Percentiles rank a stretch among this genome's conserved stretches.
These are phyloP conservation scores for Steinernema carpocapsae DNA, from an alignment of 2,888 invertebrate genomes.

Conservation along the genomic window DNA sequence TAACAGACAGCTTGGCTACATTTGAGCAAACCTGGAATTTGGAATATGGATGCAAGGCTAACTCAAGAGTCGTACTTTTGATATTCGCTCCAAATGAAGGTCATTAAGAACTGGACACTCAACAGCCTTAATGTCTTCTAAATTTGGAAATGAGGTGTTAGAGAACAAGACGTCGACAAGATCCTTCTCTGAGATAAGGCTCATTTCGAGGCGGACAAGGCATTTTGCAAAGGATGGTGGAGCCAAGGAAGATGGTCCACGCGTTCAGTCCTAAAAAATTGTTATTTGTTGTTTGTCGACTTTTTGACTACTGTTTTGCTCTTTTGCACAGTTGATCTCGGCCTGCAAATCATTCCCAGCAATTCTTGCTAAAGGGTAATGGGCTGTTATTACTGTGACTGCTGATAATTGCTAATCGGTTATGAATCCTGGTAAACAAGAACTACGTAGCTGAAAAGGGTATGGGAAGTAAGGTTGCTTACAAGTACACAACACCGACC, in stretches of 20 bases:
- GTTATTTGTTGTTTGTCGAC: neutral
- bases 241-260: neutral
- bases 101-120: slow-evolving; percentile 11
- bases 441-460: no score
- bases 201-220: slow-evolving; percentile 6
- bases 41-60: neutral
- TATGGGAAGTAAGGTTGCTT: no score
- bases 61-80: neutral
- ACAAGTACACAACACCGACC: no score
- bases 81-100: slow-evolving; percentile 4
- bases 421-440: no score
- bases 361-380: no score
- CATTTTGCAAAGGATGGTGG: neutral
- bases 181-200: slow-evolving; percentile 9
- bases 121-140: neutral
- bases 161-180: neutral
- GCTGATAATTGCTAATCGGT: no score
- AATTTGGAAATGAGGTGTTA: neutral
- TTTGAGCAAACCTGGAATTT: slow-evolving; percentile 1
- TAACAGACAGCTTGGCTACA: neutral
- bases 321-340: no score
- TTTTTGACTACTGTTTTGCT: no score
- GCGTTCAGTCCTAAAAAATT: neutral
- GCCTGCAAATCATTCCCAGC: no score
- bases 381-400: no score